Evolutionary conservation across 92 coral and sea anemone species (phyloP).

Genomic region (Epizoanthus stellaris): DNA sequence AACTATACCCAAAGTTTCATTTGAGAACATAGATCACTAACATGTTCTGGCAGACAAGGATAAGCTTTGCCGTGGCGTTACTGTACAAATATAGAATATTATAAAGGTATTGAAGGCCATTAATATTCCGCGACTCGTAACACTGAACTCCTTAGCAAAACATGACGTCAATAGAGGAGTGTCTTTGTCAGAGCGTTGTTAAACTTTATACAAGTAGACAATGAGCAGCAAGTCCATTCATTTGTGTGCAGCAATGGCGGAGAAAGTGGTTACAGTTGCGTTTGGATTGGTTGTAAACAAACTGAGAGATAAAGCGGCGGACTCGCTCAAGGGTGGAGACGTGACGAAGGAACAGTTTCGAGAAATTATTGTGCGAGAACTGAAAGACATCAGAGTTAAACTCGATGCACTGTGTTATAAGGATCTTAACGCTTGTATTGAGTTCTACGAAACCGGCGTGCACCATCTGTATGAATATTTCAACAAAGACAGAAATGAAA

Average conservation of each 20-base stretch:
- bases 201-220: too few species aligned
- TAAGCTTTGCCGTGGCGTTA: too few species aligned
- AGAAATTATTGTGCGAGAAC: slow-evolving; percentile 39
- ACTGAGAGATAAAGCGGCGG: slow-evolving; percentile 38
- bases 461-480: slow-evolving; percentile 31
- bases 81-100: too few species aligned
- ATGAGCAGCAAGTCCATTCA: too few species aligned
- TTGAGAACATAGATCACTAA: too few species aligned
- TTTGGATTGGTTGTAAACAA: slow-evolving; percentile 9
- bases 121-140: too few species aligned
- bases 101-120: too few species aligned
- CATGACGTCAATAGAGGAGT: too few species aligned
- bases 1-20: not conserved
- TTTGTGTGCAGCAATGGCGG: not conserved
- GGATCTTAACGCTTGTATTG: slow-evolving; percentile 40
- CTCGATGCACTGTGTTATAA: slow-evolving; percentile 26
- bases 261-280: not conserved
- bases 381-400: slow-evolving; percentile 34
- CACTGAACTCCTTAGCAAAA: too few species aligned
- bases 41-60: too few species aligned
- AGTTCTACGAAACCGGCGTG: slow-evolving; percentile 31
- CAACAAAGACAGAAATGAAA: not conserved
- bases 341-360: slow-evolving; percentile 32
- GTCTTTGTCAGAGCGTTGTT: too few species aligned
- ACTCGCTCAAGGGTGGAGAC: slow-evolving; percentile 27